Conservation (phyloP, 2,797 vertebrate species). For the Falco peregrinus region DNA sequence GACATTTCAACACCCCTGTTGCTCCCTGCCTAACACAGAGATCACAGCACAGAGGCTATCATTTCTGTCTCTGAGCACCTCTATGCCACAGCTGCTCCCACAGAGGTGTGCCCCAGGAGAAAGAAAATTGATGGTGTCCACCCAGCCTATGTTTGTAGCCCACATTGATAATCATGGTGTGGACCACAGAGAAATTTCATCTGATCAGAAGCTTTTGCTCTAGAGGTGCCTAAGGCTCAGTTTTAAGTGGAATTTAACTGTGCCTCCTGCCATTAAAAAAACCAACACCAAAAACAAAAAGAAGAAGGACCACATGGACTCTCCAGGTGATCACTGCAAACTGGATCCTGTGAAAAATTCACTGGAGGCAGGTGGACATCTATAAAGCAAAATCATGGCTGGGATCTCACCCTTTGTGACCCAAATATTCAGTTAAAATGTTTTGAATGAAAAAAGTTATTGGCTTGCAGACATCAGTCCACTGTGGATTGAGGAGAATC, state of each 20-base stretch:
- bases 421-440: slow-evolving; percentile 3
- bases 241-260: not conserved
- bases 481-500: not conserved
- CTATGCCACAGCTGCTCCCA: not conserved
- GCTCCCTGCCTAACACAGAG: not conserved
- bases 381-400: not conserved
- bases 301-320: not conserved
- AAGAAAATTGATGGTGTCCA: not conserved
- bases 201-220: not conserved
- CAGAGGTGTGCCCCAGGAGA: rapidly evolving
- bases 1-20: not conserved
- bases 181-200: not conserved
- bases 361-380: not conserved
- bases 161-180: not conserved
- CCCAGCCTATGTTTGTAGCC: not conserved
- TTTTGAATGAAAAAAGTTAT: not conserved
- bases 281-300: not conserved
- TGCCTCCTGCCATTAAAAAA: not conserved
- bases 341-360: not conserved
- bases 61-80: not conserved
- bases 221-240: not conserved
- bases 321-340: not conserved
- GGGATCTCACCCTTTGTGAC: not conserved
- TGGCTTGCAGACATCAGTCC: not conserved
- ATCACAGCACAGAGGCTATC: rapidly evolving